Percentiles rank a stretch among this genome's conserved stretches.
These are phyloP conservation scores for Clusia tigrina DNA, from an alignment of 2,888 invertebrate genomes.

Conservation along the genomic window DNA sequence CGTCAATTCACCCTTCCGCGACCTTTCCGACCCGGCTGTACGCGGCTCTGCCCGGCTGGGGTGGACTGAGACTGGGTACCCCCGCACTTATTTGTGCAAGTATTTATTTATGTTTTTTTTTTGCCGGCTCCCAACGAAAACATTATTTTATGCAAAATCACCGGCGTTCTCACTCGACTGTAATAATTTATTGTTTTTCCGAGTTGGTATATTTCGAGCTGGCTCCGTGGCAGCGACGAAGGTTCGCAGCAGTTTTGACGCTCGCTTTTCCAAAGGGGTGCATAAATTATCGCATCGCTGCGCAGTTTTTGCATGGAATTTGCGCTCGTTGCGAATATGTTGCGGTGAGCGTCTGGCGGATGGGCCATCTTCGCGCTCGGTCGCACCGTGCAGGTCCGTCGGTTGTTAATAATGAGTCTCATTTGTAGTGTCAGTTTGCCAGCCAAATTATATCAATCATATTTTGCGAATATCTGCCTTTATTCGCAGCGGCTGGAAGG, in stretches of 20 bases:
- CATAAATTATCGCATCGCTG: constrained; percentile 30
- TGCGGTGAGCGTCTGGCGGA: constrained; percentile 25
- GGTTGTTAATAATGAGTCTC: constrained; percentile 29
- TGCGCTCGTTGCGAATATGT: constrained; percentile 22
- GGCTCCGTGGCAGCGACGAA: background rate
- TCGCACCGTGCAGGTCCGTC: background rate
- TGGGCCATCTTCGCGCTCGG: constrained; percentile 18
- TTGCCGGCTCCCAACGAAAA: no score
- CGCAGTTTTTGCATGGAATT: constrained; percentile 16
- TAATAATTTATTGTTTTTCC: constrained; percentile 33
- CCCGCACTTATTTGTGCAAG: background rate
- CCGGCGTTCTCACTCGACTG: constrained; percentile 19
- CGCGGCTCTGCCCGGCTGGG: background rate
- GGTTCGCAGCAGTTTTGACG: background rate
- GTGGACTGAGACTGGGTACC: background rate
- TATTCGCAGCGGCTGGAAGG: background rate
- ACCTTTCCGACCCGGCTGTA: background rate
- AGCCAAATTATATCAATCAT: constrained; percentile 36
- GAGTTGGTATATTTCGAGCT: background rate
- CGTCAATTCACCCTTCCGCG: constrained; percentile 7
- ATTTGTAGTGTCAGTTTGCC: constrained; percentile 31
- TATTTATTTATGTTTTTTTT: background rate
- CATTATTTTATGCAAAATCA: constrained; percentile 19
- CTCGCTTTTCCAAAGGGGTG: constrained; percentile 20
- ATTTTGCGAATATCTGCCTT: constrained; percentile 9